Evolutionary conservation across 2,888 invertebrate genomes (phyloP).

Genomic region (Rotaria socialis): DNA sequence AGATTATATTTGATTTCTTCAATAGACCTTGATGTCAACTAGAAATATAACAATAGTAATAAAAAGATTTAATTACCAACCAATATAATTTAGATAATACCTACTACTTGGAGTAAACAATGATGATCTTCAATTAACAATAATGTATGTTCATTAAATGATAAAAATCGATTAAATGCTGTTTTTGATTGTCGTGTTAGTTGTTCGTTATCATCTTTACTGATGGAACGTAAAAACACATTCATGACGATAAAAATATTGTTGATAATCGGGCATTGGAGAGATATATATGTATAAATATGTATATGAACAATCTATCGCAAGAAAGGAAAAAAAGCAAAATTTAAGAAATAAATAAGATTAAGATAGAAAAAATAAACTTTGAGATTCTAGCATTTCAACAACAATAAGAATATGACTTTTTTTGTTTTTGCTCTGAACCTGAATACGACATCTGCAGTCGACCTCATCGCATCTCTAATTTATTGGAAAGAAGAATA

Average conservation of each 20-base stretch:
- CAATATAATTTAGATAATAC: too few relatives aligned
- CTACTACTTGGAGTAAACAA: background rate
- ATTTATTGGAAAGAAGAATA: background rate
- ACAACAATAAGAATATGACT: too few relatives aligned
- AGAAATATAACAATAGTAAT: too few relatives aligned
- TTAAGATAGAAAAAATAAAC: too few relatives aligned
- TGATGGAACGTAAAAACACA: background rate
- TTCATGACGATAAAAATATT: slow-evolving; percentile 23
- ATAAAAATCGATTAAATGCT: background rate
- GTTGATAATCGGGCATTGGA: background rate
- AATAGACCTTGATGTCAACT: background rate
- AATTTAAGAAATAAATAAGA: too few relatives aligned
- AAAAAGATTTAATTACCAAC: too few relatives aligned
- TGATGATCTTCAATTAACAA: background rate
- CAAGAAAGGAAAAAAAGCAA: too few relatives aligned
- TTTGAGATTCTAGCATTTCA: too few relatives aligned
- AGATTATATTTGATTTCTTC: background rate
- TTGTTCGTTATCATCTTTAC: background rate
- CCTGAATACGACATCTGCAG: slow-evolving; percentile 2
- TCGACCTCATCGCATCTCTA: background rate
- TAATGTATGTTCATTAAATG: background rate
- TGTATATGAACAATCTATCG: too few relatives aligned
- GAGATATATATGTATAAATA: too few relatives aligned
- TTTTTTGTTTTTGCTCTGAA: background rate
- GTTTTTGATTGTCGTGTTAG: background rate